Evolutionary conservation across 2,797 vertebrate genomes (phyloP), one percentile per base, ranked within the genome.

Genomic region (Betta splendens): DNA sequence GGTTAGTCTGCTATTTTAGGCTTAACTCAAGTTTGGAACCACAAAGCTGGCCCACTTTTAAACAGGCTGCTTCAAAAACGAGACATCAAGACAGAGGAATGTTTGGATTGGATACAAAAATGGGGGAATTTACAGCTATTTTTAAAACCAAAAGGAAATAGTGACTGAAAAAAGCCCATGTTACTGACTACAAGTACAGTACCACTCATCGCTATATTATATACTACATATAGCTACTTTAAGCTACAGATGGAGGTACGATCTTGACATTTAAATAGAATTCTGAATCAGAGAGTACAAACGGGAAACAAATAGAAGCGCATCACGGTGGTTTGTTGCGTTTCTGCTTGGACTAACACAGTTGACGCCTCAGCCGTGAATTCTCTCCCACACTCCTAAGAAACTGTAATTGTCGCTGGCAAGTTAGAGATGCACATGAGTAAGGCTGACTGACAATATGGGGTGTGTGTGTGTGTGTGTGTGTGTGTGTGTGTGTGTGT

Each of bases 401-500:
- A 26, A 3, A 25, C 48, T 36, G 28, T 8, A 9, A 18, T 42
- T 12, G 4, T 12, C 20, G 25, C 13, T 25, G 39, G 6, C 43
- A 13, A 33, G 48, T 47, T 42, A 25, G 3, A 22, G 16, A 22
- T n/a, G 35, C 25, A 5, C 7, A 37, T 9, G 44, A 20, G 37
- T 51, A 23, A 48, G 7, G 5, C 15, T 52, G 45, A 40, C 21
- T 49, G 28, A 21, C n/a, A 4, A 5, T n/a, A n/a, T n/a, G n/a
- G n/a, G n/a, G n/a, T n/a, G n/a, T n/a, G n/a, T n/a, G n/a, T n/a
- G n/a, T n/a, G n/a, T 0, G 7, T 47, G 16, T 64, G 4, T 67
- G 15, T 40, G 22, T 37, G 22, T 62, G 25, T 57, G 7, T 60
- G 16, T 67, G 12, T 40, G 29, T 39, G 23, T 62, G 25, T 57